Evolutionary conservation across 2,888 invertebrate genomes (phyloP).

Genomic region (Tridacna gigas): DNA sequence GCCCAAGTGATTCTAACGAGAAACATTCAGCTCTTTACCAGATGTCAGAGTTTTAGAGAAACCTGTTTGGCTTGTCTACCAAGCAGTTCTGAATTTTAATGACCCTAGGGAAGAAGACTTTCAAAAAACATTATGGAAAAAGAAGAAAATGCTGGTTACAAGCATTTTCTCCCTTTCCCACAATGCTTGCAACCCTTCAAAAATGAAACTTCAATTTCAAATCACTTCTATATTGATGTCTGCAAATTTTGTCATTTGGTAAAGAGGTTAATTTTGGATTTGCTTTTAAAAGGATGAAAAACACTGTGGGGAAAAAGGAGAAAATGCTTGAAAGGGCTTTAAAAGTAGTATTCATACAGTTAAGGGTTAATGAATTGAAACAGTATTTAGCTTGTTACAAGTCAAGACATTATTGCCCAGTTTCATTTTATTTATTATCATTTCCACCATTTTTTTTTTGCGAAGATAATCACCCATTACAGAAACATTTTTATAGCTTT

Average conservation of each 20-base stretch:
- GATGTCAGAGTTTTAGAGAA: not conserved
- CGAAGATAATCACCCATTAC: not conserved
- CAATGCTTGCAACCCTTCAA: not conserved
- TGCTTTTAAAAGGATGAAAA: not conserved
- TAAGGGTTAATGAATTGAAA: not conserved
- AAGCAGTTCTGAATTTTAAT: too few species aligned
- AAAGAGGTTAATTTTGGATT: not conserved
- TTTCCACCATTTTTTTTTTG: not conserved
- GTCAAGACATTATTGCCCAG: not conserved
- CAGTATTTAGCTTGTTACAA: not conserved
- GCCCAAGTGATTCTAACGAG: too few species aligned
- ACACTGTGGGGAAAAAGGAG: too few species aligned
- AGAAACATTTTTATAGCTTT: too few species aligned
- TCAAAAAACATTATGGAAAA: too few species aligned
- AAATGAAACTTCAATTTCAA: too few species aligned
- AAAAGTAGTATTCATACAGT: not conserved
- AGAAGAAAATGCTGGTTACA: too few species aligned
- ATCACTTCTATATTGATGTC: too few species aligned
- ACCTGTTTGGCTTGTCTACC: too few species aligned
- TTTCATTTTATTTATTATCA: not conserved
- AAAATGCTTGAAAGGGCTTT: too few species aligned
- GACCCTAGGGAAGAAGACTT: not conserved
- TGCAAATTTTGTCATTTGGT: not conserved
- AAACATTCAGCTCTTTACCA: too few species aligned
- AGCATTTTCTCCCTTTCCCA: constrained; percentile 11